Evolutionary conservation across 2,888 invertebrate species (phyloP).

Genomic region (Cosmorhoe ocellata): DNA sequence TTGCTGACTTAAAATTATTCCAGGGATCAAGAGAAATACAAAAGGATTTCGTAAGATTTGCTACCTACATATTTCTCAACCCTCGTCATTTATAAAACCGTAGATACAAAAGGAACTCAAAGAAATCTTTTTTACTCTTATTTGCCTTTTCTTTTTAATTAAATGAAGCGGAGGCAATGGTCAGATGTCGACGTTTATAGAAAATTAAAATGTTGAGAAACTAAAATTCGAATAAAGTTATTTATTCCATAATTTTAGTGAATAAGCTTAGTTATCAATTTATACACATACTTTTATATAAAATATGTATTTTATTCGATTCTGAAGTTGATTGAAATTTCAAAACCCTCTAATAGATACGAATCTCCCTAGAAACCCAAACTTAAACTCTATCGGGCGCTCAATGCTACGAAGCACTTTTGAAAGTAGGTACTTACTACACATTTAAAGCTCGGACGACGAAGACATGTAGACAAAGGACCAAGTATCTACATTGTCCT

Average conservation of each 20-base stretch:
- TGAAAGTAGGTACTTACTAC: constrained; percentile 21
- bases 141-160: constrained; percentile 42
- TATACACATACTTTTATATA: no score
- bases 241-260: no score
- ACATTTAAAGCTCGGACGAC: constrained; percentile 29
- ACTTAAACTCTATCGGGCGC: background rate
- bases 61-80: constrained; percentile 17
- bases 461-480: constrained; percentile 25
- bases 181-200: constrained; percentile 34
- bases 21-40: constrained; percentile 24
- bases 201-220: constrained; percentile 31
- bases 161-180: constrained; percentile 32
- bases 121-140: constrained; percentile 33
- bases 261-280: no score
- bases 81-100: constrained; percentile 19
- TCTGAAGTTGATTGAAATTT: no score
- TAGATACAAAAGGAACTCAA: constrained; percentile 27
- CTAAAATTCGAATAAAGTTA: constrained; percentile 33
- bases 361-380: background rate
- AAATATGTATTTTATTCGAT: no score
- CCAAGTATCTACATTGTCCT: constrained; percentile 26
- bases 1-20: constrained; percentile 24
- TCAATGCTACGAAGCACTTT: constrained; percentile 9
- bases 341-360: no score
- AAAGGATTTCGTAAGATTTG: constrained; percentile 27